These are phyloP conservation scores for Heliconius charithonia DNA, from an alignment of 2,888 invertebrate species.

Conservation along the genomic window DNA sequence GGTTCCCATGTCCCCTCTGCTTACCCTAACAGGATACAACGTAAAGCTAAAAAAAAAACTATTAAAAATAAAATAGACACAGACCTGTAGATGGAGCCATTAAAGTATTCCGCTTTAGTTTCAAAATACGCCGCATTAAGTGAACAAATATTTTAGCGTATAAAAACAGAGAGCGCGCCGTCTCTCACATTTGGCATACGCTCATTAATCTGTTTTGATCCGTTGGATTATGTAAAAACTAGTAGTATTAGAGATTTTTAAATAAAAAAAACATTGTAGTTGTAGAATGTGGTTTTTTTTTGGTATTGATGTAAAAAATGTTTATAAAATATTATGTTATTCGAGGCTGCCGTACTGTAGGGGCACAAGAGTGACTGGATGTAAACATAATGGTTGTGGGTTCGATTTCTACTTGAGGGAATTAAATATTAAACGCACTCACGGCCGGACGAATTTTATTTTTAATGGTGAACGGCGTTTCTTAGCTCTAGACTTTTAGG, in stretches of 20 bases:
- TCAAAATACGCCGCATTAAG: conserved; percentile 49
- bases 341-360: no score
- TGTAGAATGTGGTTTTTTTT: neutral
- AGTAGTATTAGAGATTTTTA: neutral
- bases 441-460: no score
- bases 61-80: neutral
- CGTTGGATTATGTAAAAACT: conserved; percentile 3
- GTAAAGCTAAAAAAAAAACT: neutral
- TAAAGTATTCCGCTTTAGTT: conserved; percentile 58
- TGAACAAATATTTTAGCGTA: conserved; percentile 57
- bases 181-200: conserved; percentile 45
- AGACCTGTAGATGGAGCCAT: conserved; percentile 52
- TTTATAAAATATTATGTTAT: no score
- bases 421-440: no score
- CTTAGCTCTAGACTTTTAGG: no score
- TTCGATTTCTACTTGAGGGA: no score
- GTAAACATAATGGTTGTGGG: no score
- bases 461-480: no score
- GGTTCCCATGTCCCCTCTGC: no score
- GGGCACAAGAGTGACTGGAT: no score
- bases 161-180: conserved; percentile 53
- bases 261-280: neutral
- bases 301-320: neutral
- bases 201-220: conserved; percentile 32
- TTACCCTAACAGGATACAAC: no score